Percentiles rank a stretch among this genome's conserved stretches.
phyloP scores from a whole-genome alignment of 2,797 vertebrate species.

The Telmatherina bonti region DNA sequence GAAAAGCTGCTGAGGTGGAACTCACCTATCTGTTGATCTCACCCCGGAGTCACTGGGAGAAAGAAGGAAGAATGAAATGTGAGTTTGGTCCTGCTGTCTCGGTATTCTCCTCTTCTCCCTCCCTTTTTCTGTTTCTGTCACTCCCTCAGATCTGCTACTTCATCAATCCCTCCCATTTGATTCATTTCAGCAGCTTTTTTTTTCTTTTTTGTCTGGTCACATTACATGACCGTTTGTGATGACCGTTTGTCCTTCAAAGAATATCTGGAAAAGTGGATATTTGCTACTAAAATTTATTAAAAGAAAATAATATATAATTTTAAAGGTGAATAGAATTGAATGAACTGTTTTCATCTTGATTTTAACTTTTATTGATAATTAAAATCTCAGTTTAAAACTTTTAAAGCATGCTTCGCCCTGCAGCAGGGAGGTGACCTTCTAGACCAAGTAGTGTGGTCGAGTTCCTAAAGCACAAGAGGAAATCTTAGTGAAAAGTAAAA shows the following conservation, averaged over 20 bases:
- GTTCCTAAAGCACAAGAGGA: conserved; percentile 46
- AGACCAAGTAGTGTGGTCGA: conserved; percentile 37
- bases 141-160: conserved; percentile 68
- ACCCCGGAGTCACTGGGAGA: conserved; percentile 63
- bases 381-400: neutral
- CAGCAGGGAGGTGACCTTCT: conserved; percentile 23
- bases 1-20: conserved; percentile 20
- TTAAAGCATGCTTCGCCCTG: conserved; percentile 6
- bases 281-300: conserved; percentile 2
- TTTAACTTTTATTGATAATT: neutral
- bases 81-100: conserved; percentile 67
- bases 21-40: conserved; percentile 74
- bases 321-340: neutral
- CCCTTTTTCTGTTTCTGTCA: conserved; percentile 73
- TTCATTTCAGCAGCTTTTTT: conserved; percentile 41
- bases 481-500: conserved; percentile 37
- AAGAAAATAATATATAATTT: neutral
- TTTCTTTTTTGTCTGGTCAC: neutral
- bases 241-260: conserved; percentile 17
- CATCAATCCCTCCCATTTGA: conserved; percentile 68
- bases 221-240: conserved; percentile 32
- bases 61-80: conserved; percentile 57
- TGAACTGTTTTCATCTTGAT: neutral
- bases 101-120: conserved; percentile 75
- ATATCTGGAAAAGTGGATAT: conserved; percentile 17